A percentile compares a stretch with the other conserved stretches of the same genome.
Evolutionary conservation across 2,888 invertebrate species (phyloP).

Genomic region (Scrobipalpa costella): DNA sequence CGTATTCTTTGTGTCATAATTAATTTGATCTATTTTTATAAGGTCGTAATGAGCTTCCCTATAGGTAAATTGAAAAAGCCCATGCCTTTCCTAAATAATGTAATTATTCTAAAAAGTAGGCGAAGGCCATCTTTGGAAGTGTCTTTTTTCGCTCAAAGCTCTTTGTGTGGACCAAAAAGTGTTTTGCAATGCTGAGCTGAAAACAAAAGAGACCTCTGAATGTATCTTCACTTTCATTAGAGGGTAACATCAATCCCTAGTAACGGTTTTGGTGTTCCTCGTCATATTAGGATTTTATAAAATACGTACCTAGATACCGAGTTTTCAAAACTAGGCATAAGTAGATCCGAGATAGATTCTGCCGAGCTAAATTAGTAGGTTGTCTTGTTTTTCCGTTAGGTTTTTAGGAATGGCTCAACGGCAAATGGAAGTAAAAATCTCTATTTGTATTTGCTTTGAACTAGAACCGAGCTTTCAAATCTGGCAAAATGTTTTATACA

Average conservation of each 20-base stretch:
- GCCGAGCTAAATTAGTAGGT: too few relatives aligned
- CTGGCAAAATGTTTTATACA: background rate
- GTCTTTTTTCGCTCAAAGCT: background rate
- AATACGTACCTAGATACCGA: too few relatives aligned
- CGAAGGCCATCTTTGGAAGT: background rate
- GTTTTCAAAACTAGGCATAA: too few relatives aligned
- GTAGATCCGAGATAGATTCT: too few relatives aligned
- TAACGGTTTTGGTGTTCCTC: too few relatives aligned
- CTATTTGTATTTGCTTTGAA: constrained; percentile 22
- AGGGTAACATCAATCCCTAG: too few relatives aligned
- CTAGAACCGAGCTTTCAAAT: constrained; percentile 13
- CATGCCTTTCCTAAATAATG: constrained; percentile 2
- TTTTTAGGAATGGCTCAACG: background rate
- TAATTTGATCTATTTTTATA: constrained; percentile 4
- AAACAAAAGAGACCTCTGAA: too few relatives aligned
- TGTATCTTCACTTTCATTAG: too few relatives aligned
- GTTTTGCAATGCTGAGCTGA: too few relatives aligned
- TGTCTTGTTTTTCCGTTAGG: too few relatives aligned
- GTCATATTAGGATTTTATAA: too few relatives aligned
- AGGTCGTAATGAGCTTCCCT: background rate
- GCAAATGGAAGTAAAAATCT: constrained; percentile 20
- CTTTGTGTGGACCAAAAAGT: background rate
- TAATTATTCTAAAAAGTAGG: constrained; percentile 6
- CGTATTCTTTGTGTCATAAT: background rate
- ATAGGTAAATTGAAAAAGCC: background rate